Evolutionary conservation across 2,888 invertebrate genomes (phyloP), one percentile per base, ranked within the genome.

Genomic region (Volucella bombylans): DNA sequence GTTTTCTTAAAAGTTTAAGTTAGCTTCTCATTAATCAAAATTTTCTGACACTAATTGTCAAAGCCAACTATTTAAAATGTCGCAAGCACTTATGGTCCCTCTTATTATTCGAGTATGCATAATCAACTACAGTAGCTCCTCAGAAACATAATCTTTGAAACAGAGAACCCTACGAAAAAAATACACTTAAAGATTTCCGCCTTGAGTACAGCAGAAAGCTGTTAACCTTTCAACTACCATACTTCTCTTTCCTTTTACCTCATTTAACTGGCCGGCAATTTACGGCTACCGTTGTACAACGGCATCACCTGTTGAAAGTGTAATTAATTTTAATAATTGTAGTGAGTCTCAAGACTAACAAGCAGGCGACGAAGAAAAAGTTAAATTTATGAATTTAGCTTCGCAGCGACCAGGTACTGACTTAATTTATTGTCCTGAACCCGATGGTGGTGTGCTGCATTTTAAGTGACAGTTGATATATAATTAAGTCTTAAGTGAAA

Each of bases 301-400:
- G 50, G 50, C 41, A 65, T 31, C 67, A 82, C 82, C 82, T 82
- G 82, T 82, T 82, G 82, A 78, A 57, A 72, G 72, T 23, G 82
- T 71, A 82, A 82, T 82, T 82, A 82, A 82, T 82, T 82, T 82
- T 82, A 82, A 82, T 82, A 78, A 82, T 78, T 78, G 67, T 82
- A 52, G 59, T 45, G 45, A 65, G 65, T 82, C 71, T 71, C 61
- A 67, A 67, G 54, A 18, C 52, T 49, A 62, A 15, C 14, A 39
- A 14, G 47, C 54, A 15, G 45, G 23, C 39, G 12, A 23, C 9
- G 55, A 45, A 49, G 55, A 65, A 1, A 8, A 76, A 50, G 68
- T 81, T 62, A 81, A 68, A 62, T 76, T 67, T 68, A 64, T 68
- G 59, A 47, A 68, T 64, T 62, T 64, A 15, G 49, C 55, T 39